Conservation (phyloP, 1,140 invertebrate genomes). For the Globodera rostochiensis region DNA sequence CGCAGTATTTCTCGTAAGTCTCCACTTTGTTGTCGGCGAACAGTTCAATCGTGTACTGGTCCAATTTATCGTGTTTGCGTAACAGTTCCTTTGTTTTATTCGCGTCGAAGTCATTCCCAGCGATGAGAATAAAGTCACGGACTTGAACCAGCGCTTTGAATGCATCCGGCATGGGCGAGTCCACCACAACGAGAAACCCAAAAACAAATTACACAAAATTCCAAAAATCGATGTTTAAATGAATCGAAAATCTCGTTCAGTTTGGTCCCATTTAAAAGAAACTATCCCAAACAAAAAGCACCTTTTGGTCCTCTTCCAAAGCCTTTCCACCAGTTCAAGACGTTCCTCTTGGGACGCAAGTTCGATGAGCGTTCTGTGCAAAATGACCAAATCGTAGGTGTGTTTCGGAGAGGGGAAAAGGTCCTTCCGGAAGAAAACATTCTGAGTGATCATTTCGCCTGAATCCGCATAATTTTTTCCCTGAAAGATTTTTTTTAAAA, state of each 20-base stretch:
- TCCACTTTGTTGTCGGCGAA: conserved; percentile 41
- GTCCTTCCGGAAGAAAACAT: conserved; percentile 47
- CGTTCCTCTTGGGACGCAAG: conserved; percentile 42
- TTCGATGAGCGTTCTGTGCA: conserved; percentile 53
- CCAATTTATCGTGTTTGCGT: conserved; percentile 25
- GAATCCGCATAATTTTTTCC: conserved; percentile 27
- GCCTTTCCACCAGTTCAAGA: conserved; percentile 41
- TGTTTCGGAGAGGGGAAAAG: conserved; percentile 44
- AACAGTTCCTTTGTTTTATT: conserved; percentile 34
- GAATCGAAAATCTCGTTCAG: too few species aligned
- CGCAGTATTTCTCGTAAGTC: conserved; percentile 49
- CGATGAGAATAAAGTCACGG: conserved; percentile 52
- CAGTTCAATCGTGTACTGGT: conserved; percentile 43
- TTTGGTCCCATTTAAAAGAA: too few species aligned
- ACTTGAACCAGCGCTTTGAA: conserved; percentile 53
- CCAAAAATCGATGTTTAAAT: too few species aligned
- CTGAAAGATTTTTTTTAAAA: conserved; percentile 28
- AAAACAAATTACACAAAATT: conserved; percentile 3
- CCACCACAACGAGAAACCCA: conserved; percentile 54
- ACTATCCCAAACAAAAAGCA: background rate
- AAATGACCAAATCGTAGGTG: conserved; percentile 57
- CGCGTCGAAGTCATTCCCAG: conserved; percentile 42
- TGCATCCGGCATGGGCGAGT: conserved; percentile 45
- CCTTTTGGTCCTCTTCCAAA: conserved; percentile 58
- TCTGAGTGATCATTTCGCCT: conserved; percentile 45